Base-by-base conservation (phyloP, 2,888 invertebrate species). In the Corbicula japonica region DNA sequence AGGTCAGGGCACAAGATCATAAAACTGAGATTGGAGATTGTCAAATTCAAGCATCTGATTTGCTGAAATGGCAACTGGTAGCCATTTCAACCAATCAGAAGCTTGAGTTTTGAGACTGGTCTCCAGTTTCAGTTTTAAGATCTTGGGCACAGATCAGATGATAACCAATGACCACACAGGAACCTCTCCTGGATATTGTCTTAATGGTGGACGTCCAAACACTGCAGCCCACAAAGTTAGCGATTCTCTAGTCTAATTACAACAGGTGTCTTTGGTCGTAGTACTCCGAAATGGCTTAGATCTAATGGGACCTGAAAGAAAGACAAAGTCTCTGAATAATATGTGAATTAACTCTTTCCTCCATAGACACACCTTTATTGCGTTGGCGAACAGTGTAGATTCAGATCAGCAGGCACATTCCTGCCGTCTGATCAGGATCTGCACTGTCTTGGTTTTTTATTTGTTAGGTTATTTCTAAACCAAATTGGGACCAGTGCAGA, bases 201-300 rank as follows among this genome's bases (percentile, higher is more conserved):
- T n/a, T n/a, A n/a, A n/a, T n/a, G n/a, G n/a, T n/a, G n/a, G n/a
- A n/a, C n/a, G n/a, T n/a, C n/a, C n/a, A n/a, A n/a, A n/a, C n/a
- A n/a, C n/a, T n/a, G n/a, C n/a, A n/a, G n/a, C n/a, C n/a, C n/a
- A 52, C 28, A 56, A 28, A 56, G 10, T 65, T 41, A 77, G 52
- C 78, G 30, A n/a, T 41, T 41, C 60, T 65, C 48, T n/a, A 80
- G 46, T 21, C 62, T 21, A 0, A 80, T 34, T 23, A 48, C 32
- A 28, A 80, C 71, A 44, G 75, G 75, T 50, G 60, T 44, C 32
- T 56, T 62, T n/a, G 80, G 75, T 28, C 80, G 34, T 21, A 75
- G 50, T 18, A 75, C 4, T 6, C 68, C 75, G 15, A 72, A 41
- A 32, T 76, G 75, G 15, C 18, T n/a, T 15, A 75, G 34, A 23